phyloP scores from a whole-genome alignment of 2,113 vertebrate genomes.

The Lipophrys pholis region DNA sequence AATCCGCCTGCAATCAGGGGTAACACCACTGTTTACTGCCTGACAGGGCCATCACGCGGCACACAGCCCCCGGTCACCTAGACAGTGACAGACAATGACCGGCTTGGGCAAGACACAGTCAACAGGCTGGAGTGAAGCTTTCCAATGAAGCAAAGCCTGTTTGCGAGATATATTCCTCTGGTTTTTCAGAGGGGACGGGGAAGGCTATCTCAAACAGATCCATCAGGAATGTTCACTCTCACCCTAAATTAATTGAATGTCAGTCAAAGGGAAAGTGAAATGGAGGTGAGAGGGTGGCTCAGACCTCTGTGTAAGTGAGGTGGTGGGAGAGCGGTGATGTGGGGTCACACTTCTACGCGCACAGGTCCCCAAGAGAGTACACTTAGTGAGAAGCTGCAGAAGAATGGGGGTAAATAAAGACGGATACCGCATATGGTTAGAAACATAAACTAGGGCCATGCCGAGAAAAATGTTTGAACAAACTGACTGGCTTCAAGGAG shows the following conservation, averaged over 20 bases:
- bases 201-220: constrained; percentile 64
- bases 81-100: constrained; percentile 65
- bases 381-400: constrained; percentile 26
- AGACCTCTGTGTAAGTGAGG: constrained; percentile 59
- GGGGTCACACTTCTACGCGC: constrained; percentile 39
- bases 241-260: constrained; percentile 78
- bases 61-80: constrained; percentile 35
- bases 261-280: constrained; percentile 74
- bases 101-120: constrained; percentile 66
- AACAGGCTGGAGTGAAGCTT: constrained; percentile 68
- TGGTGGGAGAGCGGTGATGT: constrained; percentile 11
- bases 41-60: constrained; percentile 46
- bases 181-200: constrained; percentile 66
- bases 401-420: constrained; percentile 49
- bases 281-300: constrained; percentile 60
- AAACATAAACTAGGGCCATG: constrained; percentile 2
- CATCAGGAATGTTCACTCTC: constrained; percentile 63
- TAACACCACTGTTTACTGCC: constrained; percentile 69
- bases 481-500: not conserved
- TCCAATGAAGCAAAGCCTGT: constrained; percentile 66
- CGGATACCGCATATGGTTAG: constrained; percentile 16
- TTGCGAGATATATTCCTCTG: constrained; percentile 59
- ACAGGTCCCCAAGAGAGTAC: constrained; percentile 38
- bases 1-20: constrained; percentile 74
- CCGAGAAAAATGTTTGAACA: constrained; percentile 14